Evolutionary conservation across 2,888 invertebrate genomes (phyloP).

Genomic region (Apamea crenata): DNA sequence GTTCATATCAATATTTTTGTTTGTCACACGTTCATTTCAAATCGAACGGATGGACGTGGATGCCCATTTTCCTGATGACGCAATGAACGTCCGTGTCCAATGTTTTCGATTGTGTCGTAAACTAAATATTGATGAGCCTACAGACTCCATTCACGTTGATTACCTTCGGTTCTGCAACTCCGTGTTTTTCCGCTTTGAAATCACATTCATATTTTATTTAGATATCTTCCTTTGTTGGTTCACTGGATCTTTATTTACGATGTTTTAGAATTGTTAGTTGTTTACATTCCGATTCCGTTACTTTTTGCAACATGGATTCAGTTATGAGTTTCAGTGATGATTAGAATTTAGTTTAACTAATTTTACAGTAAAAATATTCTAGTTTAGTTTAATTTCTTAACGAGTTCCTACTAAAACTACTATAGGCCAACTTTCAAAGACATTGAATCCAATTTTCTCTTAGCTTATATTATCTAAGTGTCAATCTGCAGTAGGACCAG

Average conservation of each 20-base stretch:
- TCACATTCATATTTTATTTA: slow-evolving; percentile 45
- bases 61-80: slow-evolving; percentile 34
- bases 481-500: not conserved
- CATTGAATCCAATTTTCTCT: too few relatives aligned
- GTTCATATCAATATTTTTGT: not conserved
- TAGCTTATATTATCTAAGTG: too few relatives aligned
- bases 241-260: slow-evolving; percentile 4
- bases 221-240: slow-evolving; percentile 39
- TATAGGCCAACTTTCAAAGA: not conserved
- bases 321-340: not conserved
- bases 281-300: slow-evolving; percentile 10
- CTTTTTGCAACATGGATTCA: not conserved
- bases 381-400: not conserved
- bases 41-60: not conserved
- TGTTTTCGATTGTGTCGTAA: slow-evolving; percentile 37
- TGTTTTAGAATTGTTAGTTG: slow-evolving; percentile 1
- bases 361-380: not conserved
- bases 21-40: not conserved
- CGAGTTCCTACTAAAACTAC: not conserved
- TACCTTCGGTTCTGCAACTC: slow-evolving; percentile 24
- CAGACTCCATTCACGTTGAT: slow-evolving; percentile 46
- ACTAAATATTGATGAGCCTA: slow-evolving; percentile 55
- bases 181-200: slow-evolving; percentile 43
- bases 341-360: not conserved
- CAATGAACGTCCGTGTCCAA: slow-evolving; percentile 15